Evolutionary conservation across 2,797 vertebrate species (phyloP).

Genomic region (Typhlichthys eigenmanni): DNA sequence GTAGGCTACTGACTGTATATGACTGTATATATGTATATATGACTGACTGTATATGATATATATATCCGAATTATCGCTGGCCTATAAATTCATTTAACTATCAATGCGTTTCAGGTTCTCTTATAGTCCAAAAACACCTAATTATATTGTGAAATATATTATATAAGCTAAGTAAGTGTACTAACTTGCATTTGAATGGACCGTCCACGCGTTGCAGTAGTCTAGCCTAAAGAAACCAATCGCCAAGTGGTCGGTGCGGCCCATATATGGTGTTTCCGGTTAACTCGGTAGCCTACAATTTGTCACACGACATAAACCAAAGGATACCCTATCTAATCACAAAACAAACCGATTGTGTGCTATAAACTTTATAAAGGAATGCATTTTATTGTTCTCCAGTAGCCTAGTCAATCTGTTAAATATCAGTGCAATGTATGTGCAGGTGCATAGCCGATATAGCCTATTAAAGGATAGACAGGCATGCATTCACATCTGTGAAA

Average conservation of each 20-base stretch:
- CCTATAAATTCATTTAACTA: neutral
- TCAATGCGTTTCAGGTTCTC: neutral
- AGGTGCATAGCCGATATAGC: too few species aligned
- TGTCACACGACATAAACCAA: slow-evolving; percentile 39
- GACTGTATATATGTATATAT: too few species aligned
- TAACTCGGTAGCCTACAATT: slow-evolving; percentile 16
- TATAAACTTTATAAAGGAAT: too few species aligned
- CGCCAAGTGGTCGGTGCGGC: slow-evolving; percentile 41
- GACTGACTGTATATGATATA: too few species aligned
- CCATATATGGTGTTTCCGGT: slow-evolving; percentile 80
- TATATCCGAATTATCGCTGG: neutral
- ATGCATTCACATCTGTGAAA: too few species aligned
- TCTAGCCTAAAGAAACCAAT: slow-evolving; percentile 59
- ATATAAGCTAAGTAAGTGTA: slow-evolving; percentile 12
- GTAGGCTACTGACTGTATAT: too few species aligned
- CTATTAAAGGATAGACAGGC: too few species aligned
- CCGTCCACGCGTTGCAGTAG: slow-evolving; percentile 56
- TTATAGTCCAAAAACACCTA: neutral
- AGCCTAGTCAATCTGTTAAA: too few species aligned
- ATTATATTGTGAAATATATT: slow-evolving; percentile 2
- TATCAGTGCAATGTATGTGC: too few species aligned
- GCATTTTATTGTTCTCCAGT: too few species aligned
- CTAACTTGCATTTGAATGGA: slow-evolving; percentile 37
- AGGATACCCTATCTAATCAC: slow-evolving; percentile 9
- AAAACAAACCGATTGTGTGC: slow-evolving; percentile 51